These are phyloP conservation scores for Parnassius apollo DNA, from an alignment of 2,888 invertebrate species.

Conservation along the genomic window DNA sequence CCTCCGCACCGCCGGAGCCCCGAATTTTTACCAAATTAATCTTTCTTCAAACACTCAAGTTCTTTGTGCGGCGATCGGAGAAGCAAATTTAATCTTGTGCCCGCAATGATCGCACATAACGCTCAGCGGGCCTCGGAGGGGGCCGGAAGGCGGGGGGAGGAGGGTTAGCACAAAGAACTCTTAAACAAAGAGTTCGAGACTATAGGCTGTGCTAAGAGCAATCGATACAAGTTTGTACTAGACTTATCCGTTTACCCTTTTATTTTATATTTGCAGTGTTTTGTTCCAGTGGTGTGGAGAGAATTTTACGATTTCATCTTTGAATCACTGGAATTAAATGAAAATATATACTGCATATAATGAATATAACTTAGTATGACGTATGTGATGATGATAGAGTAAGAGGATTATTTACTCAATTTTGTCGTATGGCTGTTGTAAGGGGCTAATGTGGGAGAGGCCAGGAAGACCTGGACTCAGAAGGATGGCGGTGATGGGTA, in stretches of 20 bases:
- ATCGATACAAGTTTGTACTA: constrained; percentile 19
- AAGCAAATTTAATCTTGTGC: constrained; percentile 61
- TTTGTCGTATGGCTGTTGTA: too few relatives aligned
- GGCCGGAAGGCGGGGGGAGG: constrained; percentile 9
- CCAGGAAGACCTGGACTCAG: too few relatives aligned
- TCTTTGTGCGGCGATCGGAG: constrained; percentile 57
- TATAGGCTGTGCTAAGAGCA: constrained; percentile 20
- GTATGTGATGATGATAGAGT: too few relatives aligned
- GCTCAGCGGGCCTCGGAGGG: constrained; percentile 17
- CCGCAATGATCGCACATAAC: constrained; percentile 37
- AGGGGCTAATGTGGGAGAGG: too few relatives aligned
- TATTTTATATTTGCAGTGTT: not conserved
- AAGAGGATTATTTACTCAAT: too few relatives aligned
- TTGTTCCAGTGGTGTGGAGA: not conserved
- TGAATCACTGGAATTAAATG: too few relatives aligned
- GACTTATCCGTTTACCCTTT: constrained; percentile 17
- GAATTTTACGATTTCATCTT: too few relatives aligned
- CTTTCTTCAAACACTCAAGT: constrained; percentile 71
- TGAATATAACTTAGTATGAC: too few relatives aligned
- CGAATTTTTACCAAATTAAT: constrained; percentile 73
- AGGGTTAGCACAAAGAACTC: constrained; percentile 19
- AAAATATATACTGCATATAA: too few relatives aligned
- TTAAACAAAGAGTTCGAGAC: constrained; percentile 23
- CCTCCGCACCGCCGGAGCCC: constrained; percentile 28
- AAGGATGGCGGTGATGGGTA: too few relatives aligned